Evolutionary conservation across 2,888 invertebrate species (phyloP).

Genomic region (Acrobeloides nanus): DNA sequence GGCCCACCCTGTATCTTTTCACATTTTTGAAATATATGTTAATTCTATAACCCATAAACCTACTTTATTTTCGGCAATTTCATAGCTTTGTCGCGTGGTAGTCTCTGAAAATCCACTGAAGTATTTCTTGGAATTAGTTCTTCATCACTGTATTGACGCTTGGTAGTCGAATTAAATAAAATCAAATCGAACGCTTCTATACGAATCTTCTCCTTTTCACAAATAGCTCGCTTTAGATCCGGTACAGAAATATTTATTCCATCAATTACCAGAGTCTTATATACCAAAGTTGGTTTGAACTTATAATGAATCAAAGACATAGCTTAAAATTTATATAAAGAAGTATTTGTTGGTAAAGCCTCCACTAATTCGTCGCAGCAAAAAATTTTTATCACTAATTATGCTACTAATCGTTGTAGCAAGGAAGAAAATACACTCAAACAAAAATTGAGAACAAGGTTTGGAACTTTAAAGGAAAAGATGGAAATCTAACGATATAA

Average conservation of each 20-base stretch:
- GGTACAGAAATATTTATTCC: conserved; percentile 89
- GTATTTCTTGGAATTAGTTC: conserved; percentile 83
- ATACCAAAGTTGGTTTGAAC: conserved; percentile 90
- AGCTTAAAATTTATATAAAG: too few relatives aligned
- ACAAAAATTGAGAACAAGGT: too few relatives aligned
- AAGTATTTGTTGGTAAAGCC: too few relatives aligned
- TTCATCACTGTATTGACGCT: conserved; percentile 76
- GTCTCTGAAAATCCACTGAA: conserved; percentile 83
- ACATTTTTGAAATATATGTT: too few relatives aligned
- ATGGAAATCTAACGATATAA: too few relatives aligned
- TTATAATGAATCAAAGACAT: conserved; percentile 89
- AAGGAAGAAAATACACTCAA: too few relatives aligned
- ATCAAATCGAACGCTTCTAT: conserved; percentile 82
- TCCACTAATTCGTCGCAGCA: too few relatives aligned
- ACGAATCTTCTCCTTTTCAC: conserved; percentile 86
- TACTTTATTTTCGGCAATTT: conserved; percentile 53
- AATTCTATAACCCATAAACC: too few relatives aligned
- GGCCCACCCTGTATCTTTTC: too few relatives aligned
- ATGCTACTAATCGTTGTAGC: too few relatives aligned
- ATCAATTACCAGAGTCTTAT: conserved; percentile 73
- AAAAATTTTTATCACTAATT: too few relatives aligned
- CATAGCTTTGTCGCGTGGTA: conserved; percentile 65
- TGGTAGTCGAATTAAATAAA: conserved; percentile 66
- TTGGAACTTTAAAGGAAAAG: too few relatives aligned
- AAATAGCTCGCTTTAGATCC: conserved; percentile 86